Evolutionary conservation across 1,140 invertebrate species (phyloP), one percentile per base, ranked within the genome.

Genomic region (Calycopis cecrops): DNA sequence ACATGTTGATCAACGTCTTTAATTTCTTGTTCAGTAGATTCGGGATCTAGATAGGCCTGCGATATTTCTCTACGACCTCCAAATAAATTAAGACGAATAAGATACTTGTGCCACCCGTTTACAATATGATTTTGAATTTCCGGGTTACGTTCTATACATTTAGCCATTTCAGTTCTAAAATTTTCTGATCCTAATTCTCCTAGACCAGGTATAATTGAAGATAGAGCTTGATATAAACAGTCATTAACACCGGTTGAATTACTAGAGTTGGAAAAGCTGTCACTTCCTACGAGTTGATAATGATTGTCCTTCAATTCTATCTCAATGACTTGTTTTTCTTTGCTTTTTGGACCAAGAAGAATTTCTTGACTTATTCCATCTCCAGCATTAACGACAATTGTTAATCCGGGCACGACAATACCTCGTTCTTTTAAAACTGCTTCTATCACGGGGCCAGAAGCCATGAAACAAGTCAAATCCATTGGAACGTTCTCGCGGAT

Each of bases 401-500:
- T 14, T 6, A 44, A 12, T 16, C 21, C 38, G 34, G 52, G 37
- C 33, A 42, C 34, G 12, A 42, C 21, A 12, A 53, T 44, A 42
- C 52, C 52, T 12, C 28, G n/a, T n/a, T n/a, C n/a, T n/a, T n/a
- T n/a, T n/a, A n/a, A n/a, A n/a, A n/a, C n/a, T n/a, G n/a, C n/a
- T 16, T 21, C 10, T 14, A 53, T 42, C 14, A 44, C 42, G n/a
- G 38, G 4, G 8, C 37, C 38, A 12, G 37, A 53, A 7, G 38
- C 17, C 10, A 33, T 28, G 18, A 38, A 37, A 40, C 52, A 53
- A 9, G 52, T 53, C 11, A 44, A 40, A 28, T 53, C 52, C 52
- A 53, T 53, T n/a, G 52, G 52, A 14, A 53, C n/a, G 10, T 44
- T 53, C 44, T 53, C 52, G 14, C 35, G 52, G 6, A 53, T 53